A percentile compares a stretch with the other conserved stretches of the same genome.
phyloP scores from a whole-genome alignment of 1,140 invertebrate species.

The Druon quercuslanigerum region DNA sequence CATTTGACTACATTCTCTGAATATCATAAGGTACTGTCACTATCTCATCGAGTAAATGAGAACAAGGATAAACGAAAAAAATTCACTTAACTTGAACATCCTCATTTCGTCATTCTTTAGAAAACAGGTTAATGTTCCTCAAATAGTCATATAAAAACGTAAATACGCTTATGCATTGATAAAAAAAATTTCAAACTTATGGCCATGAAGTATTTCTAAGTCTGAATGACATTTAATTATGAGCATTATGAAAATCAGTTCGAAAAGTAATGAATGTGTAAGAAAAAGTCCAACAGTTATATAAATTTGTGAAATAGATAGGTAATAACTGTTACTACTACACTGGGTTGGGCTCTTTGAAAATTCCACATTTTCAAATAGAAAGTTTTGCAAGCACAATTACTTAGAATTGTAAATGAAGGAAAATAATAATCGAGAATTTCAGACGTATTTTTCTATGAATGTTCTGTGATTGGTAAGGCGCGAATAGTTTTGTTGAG shows the following conservation, averaged over 20 bases:
- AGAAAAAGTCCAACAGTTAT: background rate
- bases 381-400: too few species aligned
- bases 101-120: background rate
- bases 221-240: background rate
- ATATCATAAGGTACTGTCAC: background rate
- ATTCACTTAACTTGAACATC: background rate
- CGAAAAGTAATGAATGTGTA: background rate
- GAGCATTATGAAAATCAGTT: background rate
- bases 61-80: conserved; percentile 1
- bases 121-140: background rate
- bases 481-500: too few species aligned
- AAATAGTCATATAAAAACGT: conserved; percentile 3
- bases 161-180: conserved; percentile 1
- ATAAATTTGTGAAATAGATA: background rate
- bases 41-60: conserved; percentile 7
- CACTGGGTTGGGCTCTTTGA: too few species aligned
- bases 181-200: too few species aligned
- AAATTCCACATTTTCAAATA: too few species aligned
- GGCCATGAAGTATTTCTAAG: background rate
- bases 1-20: too few species aligned
- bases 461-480: too few species aligned
- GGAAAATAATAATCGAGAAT: too few species aligned
- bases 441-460: too few species aligned
- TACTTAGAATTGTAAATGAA: too few species aligned
- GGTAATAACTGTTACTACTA: background rate